These are phyloP conservation scores for Syrphus vitripennis DNA, from an alignment of 2,888 invertebrate genomes.

Conservation along the genomic window DNA sequence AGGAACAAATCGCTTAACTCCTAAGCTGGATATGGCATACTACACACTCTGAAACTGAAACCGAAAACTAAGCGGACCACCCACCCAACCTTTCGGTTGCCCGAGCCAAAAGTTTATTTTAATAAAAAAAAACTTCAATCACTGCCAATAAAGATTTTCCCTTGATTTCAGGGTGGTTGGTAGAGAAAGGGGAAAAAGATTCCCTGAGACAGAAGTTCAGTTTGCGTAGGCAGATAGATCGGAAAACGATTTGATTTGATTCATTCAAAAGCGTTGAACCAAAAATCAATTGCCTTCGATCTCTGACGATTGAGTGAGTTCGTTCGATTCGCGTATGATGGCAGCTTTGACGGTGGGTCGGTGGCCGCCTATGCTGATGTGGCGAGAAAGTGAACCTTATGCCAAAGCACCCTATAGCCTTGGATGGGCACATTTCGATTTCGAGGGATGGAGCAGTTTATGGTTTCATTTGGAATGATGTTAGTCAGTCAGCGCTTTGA, in stretches of 20 bases:
- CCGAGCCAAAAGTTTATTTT: constrained; percentile 63
- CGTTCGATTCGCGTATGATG: constrained; percentile 35
- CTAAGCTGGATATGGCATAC: constrained; percentile 48
- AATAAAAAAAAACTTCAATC: constrained; percentile 69
- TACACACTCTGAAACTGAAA: constrained; percentile 57
- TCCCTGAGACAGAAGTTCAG: constrained; percentile 36
- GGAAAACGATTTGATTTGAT: constrained; percentile 71
- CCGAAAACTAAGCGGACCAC: constrained; percentile 47
- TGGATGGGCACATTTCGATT: background rate
- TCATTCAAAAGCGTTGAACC: constrained; percentile 72
- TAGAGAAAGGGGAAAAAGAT: background rate
- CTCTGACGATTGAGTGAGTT: constrained; percentile 70
- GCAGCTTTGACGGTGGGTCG: too few relatives aligned
- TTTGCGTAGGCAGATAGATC: constrained; percentile 69
- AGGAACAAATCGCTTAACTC: constrained; percentile 45
- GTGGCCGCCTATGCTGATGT: background rate
- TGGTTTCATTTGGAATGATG: constrained; percentile 63
- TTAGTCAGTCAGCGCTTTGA: constrained; percentile 59
- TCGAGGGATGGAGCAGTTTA: constrained; percentile 35
- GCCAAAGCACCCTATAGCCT: background rate
- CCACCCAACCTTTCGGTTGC: constrained; percentile 4
- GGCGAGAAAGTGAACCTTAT: background rate
- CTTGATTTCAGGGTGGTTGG: background rate
- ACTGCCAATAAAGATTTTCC: constrained; percentile 69
- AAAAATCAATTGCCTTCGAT: constrained; percentile 71